Percentiles rank a stretch among this genome's conserved stretches.
Evolutionary conservation across 2,113 vertebrate genomes (phyloP).

Genomic region (Castor canadensis): DNA sequence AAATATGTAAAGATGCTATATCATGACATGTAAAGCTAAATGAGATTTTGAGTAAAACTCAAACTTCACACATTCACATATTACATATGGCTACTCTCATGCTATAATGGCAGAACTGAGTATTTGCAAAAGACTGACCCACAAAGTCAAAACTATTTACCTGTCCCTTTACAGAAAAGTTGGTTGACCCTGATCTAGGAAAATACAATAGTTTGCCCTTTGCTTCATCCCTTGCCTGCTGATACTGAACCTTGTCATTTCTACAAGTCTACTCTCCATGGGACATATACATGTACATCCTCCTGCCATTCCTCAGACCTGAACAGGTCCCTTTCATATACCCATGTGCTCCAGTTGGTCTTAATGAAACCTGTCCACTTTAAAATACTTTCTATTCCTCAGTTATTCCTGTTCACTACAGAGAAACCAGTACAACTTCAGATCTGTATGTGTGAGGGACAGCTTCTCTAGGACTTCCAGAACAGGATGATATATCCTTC

Average conservation of each 20-base stretch:
- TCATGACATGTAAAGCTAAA: not conserved
- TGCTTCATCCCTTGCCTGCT: not conserved
- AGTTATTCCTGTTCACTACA: not conserved
- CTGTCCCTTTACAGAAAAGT: not conserved
- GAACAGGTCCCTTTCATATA: not conserved
- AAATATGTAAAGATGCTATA: not conserved
- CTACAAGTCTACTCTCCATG: not conserved
- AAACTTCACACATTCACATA: conserved; percentile 20
- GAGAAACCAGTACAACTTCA: not conserved
- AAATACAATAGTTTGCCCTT: not conserved
- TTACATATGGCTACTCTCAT: not conserved
- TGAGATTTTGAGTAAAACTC: not conserved
- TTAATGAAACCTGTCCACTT: conserved; percentile 28
- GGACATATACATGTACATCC: not conserved
- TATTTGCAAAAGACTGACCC: not conserved
- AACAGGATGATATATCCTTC: conserved; percentile 15
- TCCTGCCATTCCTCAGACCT: not conserved
- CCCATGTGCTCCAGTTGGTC: not conserved
- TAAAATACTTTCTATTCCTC: not conserved
- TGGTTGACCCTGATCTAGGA: not conserved
- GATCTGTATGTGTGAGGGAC: not conserved
- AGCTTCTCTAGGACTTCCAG: not conserved
- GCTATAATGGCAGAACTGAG: not conserved
- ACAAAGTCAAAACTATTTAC: conserved; percentile 11
- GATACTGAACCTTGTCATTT: not conserved